phyloP scores from a whole-genome alignment of 2,888 invertebrate species.

The Diabrotica balteata region DNA sequence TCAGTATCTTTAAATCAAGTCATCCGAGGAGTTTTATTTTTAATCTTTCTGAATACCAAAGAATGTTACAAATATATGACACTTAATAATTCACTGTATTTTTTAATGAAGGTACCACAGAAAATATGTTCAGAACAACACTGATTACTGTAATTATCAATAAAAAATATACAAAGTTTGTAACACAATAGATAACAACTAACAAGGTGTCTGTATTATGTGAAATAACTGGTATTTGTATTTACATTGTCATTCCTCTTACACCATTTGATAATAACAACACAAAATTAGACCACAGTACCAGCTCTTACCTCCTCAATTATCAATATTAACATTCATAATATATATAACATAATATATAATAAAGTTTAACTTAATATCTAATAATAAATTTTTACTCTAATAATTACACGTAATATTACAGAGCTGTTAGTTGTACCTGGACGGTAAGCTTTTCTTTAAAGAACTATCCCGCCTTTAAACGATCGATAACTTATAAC shows the following conservation, averaged over 20 bases:
- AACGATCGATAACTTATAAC: neutral
- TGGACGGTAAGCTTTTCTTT: neutral
- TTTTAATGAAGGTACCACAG: too few relatives aligned
- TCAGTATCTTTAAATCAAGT: too few relatives aligned
- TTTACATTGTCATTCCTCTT: constrained; percentile 21
- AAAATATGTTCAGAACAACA: too few relatives aligned
- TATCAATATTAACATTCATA: constrained; percentile 42
- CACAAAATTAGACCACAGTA: constrained; percentile 56
- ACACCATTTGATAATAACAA: constrained; percentile 49
- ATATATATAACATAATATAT: constrained; percentile 50
- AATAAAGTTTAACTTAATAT: constrained; percentile 54
- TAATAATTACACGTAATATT: constrained; percentile 57
- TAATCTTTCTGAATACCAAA: too few relatives aligned
- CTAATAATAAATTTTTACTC: constrained; percentile 50
- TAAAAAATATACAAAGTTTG: too few relatives aligned
- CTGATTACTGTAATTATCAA: too few relatives aligned
- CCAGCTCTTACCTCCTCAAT: constrained; percentile 49
- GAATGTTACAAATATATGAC: too few relatives aligned
- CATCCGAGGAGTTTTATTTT: too few relatives aligned
- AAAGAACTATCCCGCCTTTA: constrained; percentile 1
- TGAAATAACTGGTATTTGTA: constrained; percentile 25
- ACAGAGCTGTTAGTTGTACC: constrained; percentile 53
- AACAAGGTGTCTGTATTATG: constrained; percentile 7
- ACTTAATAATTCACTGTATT: too few relatives aligned
- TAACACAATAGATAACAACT: too few relatives aligned